Conservation (phyloP, 2,888 invertebrate genomes). For the Flexamia atlantica region DNA sequence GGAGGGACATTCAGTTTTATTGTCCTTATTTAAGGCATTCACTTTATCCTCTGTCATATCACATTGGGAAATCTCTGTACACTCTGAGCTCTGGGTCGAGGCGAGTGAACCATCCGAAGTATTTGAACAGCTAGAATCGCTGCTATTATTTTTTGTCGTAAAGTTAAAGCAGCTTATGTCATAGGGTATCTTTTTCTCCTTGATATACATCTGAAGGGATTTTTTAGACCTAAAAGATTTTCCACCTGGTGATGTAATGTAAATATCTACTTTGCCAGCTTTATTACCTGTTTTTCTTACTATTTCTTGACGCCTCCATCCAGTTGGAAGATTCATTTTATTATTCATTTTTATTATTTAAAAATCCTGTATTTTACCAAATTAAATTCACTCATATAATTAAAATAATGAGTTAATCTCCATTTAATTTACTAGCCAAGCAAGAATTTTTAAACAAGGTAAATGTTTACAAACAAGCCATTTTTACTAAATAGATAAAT, state of each 20-base stretch:
- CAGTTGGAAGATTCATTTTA: neutral
- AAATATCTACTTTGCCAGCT: neutral
- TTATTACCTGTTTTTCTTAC: neutral
- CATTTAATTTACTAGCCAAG: no score
- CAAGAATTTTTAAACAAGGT: no score
- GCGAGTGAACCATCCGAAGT: neutral
- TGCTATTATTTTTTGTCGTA: neutral
- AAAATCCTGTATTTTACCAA: no score
- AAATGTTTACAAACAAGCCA: no score
- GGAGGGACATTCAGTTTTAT: neutral
- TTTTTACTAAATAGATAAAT: no score
- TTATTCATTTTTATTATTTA: neutral
- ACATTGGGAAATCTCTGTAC: neutral
- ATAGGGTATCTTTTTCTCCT: neutral
- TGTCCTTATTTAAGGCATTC: neutral
- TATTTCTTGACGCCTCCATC: neutral
- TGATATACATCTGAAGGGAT: slow-evolving; percentile 4
- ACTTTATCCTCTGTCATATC: neutral
- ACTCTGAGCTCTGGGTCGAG: neutral
- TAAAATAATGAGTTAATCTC: no score
- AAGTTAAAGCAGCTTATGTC: neutral
- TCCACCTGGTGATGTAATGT: slow-evolving; percentile 2
- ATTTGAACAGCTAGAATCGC: neutral
- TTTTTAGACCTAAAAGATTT: neutral
- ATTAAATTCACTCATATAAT: no score